Conservation (phyloP, 2,797 vertebrate species). For the Cuculus canorus region DNA sequence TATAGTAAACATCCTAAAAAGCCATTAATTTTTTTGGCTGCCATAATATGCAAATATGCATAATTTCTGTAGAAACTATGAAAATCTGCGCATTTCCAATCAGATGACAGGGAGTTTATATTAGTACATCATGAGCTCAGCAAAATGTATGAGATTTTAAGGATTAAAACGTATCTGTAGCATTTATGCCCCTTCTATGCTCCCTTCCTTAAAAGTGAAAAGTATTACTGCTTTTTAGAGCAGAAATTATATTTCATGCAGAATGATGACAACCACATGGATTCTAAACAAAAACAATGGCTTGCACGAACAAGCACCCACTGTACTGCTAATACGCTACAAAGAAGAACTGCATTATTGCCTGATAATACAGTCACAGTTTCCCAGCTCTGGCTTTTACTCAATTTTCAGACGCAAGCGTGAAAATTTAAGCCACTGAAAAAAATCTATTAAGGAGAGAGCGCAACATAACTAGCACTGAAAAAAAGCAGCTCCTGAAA, state of each 20-base stretch:
- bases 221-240: constrained; percentile 47
- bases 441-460: not conserved
- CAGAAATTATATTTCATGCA: constrained; percentile 35
- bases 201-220: not conserved
- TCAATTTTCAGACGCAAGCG: not conserved
- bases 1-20: constrained; percentile 41
- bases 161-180: not conserved
- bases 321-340: not conserved
- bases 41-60: not conserved
- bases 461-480: not conserved
- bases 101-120: not conserved
- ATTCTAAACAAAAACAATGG: constrained; percentile 36
- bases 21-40: constrained; percentile 20
- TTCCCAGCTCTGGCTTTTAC: not conserved
- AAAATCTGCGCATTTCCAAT: constrained; percentile 17
- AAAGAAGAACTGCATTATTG: not conserved
- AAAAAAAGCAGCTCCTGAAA: constrained; percentile 2
- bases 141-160: not conserved
- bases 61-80: not conserved
- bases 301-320: not conserved
- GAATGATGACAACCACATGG: constrained; percentile 29
- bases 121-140: not conserved
- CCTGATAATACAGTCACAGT: not conserved
- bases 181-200: not conserved
- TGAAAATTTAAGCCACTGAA: not conserved